These are phyloP conservation scores for Lethenteron reissneri DNA, from an alignment of 2,113 vertebrate genomes.

Conservation along the genomic window DNA sequence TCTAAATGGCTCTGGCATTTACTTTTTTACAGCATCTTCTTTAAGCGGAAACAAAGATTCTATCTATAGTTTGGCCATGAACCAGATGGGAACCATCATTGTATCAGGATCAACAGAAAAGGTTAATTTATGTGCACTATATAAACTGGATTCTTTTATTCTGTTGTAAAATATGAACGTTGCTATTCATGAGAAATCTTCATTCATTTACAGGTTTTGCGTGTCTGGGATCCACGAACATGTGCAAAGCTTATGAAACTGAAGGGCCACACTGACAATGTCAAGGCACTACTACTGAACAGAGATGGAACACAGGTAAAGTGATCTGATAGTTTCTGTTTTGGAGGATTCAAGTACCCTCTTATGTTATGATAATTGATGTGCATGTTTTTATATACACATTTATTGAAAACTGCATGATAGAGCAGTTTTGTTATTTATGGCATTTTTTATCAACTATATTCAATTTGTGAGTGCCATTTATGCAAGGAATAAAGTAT, in stretches of 20 bases:
- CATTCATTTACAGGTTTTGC: conserved; percentile 36
- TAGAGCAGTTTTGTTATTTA: neutral
- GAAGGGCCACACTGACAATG: conserved; percentile 90
- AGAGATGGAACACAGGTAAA: conserved; percentile 78
- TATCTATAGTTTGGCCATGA: conserved; percentile 97
- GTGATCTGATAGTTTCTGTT: neutral
- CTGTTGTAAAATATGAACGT: neutral
- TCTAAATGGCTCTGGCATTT: neutral
- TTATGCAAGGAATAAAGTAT: neutral
- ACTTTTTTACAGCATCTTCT: conserved; percentile 48
- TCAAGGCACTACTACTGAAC: conserved; percentile 76
- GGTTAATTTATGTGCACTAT: conserved; percentile 25
- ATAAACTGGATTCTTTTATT: neutral
- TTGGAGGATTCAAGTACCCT: no score
- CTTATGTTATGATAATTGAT: no score
- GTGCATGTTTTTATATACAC: neutral
- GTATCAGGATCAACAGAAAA: conserved; percentile 96
- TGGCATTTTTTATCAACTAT: neutral
- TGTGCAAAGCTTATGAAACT: conserved; percentile 97
- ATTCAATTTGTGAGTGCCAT: neutral
- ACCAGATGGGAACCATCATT: conserved; percentile 95
- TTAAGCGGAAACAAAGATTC: conserved; percentile 97
- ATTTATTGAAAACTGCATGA: neutral
- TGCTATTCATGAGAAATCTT: neutral
- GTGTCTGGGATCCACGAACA: conserved; percentile 90